Evolutionary conservation across 1,140 invertebrate genomes (phyloP).

Genomic region (Lucilia cuprina): DNA sequence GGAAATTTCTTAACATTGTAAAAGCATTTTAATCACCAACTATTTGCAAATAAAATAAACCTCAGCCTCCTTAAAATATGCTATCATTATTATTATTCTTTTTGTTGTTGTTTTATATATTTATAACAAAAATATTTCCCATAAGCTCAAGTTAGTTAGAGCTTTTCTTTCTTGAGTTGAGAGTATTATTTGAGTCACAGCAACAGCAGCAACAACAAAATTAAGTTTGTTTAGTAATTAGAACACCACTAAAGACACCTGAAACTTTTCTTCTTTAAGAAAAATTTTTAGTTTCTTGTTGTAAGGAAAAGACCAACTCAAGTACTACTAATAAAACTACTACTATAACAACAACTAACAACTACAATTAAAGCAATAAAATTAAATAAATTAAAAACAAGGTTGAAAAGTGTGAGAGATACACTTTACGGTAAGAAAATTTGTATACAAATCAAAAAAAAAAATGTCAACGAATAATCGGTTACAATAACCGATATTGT

Average conservation of each 20-base stretch:
- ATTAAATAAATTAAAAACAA: neutral
- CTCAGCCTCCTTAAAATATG: slow-evolving; percentile 25
- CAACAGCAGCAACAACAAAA: neutral
- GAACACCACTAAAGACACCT: slow-evolving; percentile 28
- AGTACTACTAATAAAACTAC: slow-evolving; percentile 3
- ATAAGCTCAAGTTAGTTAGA: neutral
- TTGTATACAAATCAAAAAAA: no score
- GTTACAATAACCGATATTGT: no score
- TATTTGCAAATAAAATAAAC: slow-evolving; percentile 24
- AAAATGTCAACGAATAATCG: no score
- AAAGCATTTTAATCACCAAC: slow-evolving; percentile 33
- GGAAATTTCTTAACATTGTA: neutral
- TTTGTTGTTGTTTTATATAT: neutral
- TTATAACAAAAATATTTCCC: neutral
- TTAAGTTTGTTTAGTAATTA: slow-evolving; percentile 19
- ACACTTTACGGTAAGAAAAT: no score
- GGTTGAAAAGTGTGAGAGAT: no score
- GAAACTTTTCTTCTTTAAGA: neutral
- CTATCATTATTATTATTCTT: neutral
- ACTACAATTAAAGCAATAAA: slow-evolving; percentile 13
- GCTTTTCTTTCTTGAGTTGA: no score
- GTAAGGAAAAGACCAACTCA: neutral
- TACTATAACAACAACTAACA: slow-evolving; percentile 9
- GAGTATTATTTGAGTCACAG: neutral
- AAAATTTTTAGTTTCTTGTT: neutral